Conservation (phyloP, 2,888 invertebrate species). For the Adelphocoris suturalis region DNA sequence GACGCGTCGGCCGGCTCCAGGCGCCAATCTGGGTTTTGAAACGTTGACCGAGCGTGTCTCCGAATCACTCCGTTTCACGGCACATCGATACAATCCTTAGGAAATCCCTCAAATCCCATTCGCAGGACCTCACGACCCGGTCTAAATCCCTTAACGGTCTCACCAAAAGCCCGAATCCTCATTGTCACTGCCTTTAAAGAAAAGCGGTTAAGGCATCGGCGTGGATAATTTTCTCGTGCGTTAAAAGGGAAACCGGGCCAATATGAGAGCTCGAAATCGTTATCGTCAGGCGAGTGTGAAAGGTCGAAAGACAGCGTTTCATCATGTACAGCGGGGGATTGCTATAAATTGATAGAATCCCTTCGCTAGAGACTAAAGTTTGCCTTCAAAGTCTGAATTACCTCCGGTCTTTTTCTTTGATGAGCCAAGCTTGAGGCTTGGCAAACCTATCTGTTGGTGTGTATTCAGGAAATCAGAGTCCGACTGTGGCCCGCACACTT, state of each 20-base stretch:
- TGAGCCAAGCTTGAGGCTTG: not conserved
- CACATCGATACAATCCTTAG: slow-evolving; percentile 1
- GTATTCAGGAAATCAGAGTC: not conserved
- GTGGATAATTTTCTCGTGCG: not conserved
- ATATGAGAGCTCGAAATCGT: not conserved
- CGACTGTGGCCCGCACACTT: not conserved
- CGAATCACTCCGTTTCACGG: not conserved
- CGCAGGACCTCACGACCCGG: not conserved
- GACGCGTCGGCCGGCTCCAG: not conserved
- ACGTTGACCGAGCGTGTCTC: not conserved
- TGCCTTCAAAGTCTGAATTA: not conserved
- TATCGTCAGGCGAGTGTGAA: too few species aligned
- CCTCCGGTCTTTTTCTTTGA: not conserved
- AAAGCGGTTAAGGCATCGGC: slow-evolving; percentile 10
- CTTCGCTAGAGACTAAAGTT: not conserved
- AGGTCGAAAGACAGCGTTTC: slow-evolving; percentile 23
- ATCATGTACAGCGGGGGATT: not conserved
- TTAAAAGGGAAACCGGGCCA: not conserved
- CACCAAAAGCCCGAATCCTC: not conserved
- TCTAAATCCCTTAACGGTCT: not conserved
- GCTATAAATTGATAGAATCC: not conserved
- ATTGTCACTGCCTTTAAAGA: slow-evolving; percentile 15
- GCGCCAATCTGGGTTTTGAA: not conserved
- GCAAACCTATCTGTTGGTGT: not conserved
- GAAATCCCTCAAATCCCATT: slow-evolving; percentile 16